A percentile compares a stretch with the other conserved stretches of the same genome.
phyloP scores from a whole-genome alignment of 2,797 vertebrate genomes.

The Ptychadena robeensis region DNA sequence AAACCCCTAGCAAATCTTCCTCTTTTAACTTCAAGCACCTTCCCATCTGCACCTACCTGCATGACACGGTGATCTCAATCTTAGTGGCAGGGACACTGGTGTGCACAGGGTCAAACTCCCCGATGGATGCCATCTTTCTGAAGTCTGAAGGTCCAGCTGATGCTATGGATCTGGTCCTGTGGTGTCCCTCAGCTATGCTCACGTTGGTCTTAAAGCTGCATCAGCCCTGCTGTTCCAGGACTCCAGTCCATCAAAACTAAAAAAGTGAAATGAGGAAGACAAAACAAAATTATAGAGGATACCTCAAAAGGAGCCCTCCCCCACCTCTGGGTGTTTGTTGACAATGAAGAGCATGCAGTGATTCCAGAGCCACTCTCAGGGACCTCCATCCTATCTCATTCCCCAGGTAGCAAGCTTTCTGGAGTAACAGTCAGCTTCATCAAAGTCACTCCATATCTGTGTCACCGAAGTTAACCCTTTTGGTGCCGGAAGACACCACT shows the following conservation, averaged over 20 bases:
- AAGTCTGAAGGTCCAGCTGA: conserved; percentile 53
- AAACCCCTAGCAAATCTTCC: not conserved
- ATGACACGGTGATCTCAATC: conserved; percentile 92
- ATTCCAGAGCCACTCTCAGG: conserved; percentile 4
- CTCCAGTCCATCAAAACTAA: conserved; percentile 48
- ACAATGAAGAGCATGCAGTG: conserved; percentile 15
- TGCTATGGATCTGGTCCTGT: conserved; percentile 1
- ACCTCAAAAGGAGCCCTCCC: not conserved
- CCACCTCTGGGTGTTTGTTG: not conserved
- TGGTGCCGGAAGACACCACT: not conserved
- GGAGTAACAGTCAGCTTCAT: conserved; percentile 49
- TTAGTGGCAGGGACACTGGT: conserved; percentile 90
- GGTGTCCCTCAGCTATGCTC: not conserved
- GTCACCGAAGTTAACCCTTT: conserved; percentile 49
- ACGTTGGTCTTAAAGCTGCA: conserved; percentile 21
- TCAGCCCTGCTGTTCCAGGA: not conserved
- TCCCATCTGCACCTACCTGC: conserved; percentile 80
- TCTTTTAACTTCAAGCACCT: not conserved
- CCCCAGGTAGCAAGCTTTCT: conserved; percentile 47
- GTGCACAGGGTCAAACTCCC: conserved; percentile 84
- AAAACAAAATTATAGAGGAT: not conserved
- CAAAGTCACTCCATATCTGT: conserved; percentile 56
- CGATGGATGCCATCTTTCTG: conserved; percentile 87
- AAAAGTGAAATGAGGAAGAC: conserved; percentile 9
- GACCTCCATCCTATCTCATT: conserved; percentile 42